Base-by-base conservation (phyloP, 2,797 vertebrate species). In the Adrianichthys oophorus region DNA sequence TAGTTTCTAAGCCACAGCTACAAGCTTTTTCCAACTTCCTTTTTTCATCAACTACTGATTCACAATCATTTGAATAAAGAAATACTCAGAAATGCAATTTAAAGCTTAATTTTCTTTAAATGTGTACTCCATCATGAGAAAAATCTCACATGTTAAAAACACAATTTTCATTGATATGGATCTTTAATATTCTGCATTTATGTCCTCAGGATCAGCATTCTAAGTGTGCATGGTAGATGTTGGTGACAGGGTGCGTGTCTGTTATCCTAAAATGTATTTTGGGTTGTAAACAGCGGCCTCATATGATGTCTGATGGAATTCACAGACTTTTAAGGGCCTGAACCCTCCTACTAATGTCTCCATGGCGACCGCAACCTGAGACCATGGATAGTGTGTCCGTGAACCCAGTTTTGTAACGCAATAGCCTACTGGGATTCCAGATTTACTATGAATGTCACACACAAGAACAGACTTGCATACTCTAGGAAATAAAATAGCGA, bases 341-440 rank as follows among this genome's bases (percentile, higher is more conserved):
- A 52, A 55, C 65, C 68, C 56, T 55, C 70, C 68, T 64, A 62
- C 65, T 72, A 46, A 60, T 13, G 51, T 86, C 69, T 78, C 78
- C 67, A 82, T 74, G 72, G 78, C 52, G 72, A 89, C 85, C 0
- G 87, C 70, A 90, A 90, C 81, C 70, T 1, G 84, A 91, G 62
- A 71, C 59, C 53, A 10, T 51, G 66, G 77, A 87, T 87, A 76
- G 55, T 70, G 70, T 83, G 59, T 72, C 85, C 37, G 53, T 48
- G 52, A 70, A 57, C 56, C 52, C 54, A 73, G 64, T 84, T 85
- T 76, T 78, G 46, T 61, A 76, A 26, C 52, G 57, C 32, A 19
- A 68, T 40, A 55, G 50, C 65, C 52, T 62, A 64, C 52, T 63
- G 56, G 29, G 81, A 65, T 65, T 74, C 55, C 62, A 59, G 41